Conservation (phyloP, 2,113 vertebrate genomes). For the Octodon degus region DNA sequence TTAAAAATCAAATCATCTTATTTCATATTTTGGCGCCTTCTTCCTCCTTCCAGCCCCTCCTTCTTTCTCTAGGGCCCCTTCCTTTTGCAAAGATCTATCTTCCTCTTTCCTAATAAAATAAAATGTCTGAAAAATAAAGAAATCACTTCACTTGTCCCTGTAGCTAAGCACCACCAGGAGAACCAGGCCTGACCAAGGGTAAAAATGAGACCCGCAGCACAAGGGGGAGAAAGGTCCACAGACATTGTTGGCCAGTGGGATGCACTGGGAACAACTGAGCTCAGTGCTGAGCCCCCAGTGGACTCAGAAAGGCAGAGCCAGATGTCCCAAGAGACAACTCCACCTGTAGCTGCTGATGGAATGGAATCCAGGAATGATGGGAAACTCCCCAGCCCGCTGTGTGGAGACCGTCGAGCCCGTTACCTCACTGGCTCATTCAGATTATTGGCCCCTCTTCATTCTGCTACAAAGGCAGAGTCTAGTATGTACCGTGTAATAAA, state of each 20-base stretch:
- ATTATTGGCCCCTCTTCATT: neutral
- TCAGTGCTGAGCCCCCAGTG: neutral
- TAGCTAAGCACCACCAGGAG: neutral
- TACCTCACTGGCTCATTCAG: neutral
- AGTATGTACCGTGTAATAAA: fast-evolving
- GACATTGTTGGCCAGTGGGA: neutral
- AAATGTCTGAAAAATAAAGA: neutral
- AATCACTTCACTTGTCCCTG: neutral
- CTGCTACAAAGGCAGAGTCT: neutral
- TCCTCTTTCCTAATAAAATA: neutral
- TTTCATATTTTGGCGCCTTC: neutral
- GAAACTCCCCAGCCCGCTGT: neutral
- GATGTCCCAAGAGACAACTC: neutral
- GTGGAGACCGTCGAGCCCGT: neutral
- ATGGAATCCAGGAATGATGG: neutral
- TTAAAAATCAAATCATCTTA: neutral
- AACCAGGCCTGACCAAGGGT: neutral
- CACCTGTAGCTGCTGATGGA: neutral
- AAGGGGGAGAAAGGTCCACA: fast-evolving
- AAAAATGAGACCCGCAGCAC: neutral
- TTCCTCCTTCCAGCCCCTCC: neutral
- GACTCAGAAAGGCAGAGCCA: neutral
- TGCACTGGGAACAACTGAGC: neutral
- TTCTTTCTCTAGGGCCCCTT: neutral
- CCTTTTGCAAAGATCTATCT: neutral